phyloP scores from a whole-genome alignment of 2,113 vertebrate genomes.

The Haemorhous mexicanus region DNA sequence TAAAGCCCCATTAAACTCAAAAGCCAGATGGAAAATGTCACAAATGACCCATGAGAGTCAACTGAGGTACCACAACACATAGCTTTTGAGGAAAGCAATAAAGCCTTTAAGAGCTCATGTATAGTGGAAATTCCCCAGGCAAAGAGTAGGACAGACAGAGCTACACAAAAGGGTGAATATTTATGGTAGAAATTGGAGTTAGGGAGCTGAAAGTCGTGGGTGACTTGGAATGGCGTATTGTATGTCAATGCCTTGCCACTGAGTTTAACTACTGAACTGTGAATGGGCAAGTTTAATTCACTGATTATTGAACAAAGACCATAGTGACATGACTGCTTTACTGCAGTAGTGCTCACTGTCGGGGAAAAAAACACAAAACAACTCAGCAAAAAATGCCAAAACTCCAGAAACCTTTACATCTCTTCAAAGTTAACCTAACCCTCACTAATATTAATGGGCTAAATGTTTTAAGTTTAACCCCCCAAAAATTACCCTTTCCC shows the following conservation, averaged over 20 bases:
- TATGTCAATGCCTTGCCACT: not conserved
- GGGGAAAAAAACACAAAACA: not conserved
- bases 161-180: not conserved
- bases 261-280: not conserved
- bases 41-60: not conserved
- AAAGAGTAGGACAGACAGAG: not conserved
- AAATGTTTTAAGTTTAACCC: not conserved
- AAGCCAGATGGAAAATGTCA: not conserved
- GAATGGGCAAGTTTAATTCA: not conserved
- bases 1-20: not conserved
- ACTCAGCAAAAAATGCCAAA: not conserved
- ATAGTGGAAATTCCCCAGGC: not conserved
- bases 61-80: accelerated
- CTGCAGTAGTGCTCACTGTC: not conserved
- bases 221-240: not conserved
- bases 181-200: not conserved
- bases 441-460: not conserved
- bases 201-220: not conserved
- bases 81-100: not conserved
- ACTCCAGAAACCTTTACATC: not conserved
- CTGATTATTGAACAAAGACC: not conserved
- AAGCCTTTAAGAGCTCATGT: not conserved
- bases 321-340: not conserved
- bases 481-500: not conserved
- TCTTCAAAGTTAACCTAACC: not conserved